Conservation (phyloP, 2,797 vertebrate genomes). For the Lerista edwardsae region DNA sequence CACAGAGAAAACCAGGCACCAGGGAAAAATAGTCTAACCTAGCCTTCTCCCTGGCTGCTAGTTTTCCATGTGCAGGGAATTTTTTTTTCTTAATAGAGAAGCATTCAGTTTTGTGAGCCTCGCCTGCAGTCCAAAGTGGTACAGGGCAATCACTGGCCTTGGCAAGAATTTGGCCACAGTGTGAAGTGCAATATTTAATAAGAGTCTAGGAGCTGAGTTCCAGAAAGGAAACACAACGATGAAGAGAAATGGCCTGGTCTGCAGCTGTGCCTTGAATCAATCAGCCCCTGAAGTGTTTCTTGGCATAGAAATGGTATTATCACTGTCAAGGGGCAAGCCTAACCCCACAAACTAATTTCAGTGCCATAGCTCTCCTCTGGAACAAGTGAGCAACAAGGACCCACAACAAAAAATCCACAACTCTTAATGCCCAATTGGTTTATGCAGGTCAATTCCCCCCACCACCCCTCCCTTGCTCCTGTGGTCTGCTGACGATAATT, state of each 20-base stretch:
- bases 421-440: too few relatives aligned
- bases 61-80: not conserved
- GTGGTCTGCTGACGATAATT: too few relatives aligned
- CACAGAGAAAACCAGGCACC: not conserved
- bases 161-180: not conserved
- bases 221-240: too few relatives aligned
- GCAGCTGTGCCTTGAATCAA: not conserved
- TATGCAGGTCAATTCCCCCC: too few relatives aligned
- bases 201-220: not conserved
- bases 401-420: too few relatives aligned
- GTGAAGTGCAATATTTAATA: not conserved
- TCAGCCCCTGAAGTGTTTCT: not conserved
- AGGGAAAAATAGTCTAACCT: not conserved
- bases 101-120: not conserved
- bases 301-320: not conserved
- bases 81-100: not conserved
- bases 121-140: not conserved
- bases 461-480: too few relatives aligned
- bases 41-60: not conserved
- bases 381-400: not conserved
- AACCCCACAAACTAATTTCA: not conserved
- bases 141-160: too few relatives aligned
- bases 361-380: not conserved
- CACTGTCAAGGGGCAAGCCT: too few relatives aligned
- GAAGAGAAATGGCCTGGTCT: too few relatives aligned